Evolutionary conservation across 2,888 invertebrate species (phyloP).

Genomic region (Adelphocoris suturalis): DNA sequence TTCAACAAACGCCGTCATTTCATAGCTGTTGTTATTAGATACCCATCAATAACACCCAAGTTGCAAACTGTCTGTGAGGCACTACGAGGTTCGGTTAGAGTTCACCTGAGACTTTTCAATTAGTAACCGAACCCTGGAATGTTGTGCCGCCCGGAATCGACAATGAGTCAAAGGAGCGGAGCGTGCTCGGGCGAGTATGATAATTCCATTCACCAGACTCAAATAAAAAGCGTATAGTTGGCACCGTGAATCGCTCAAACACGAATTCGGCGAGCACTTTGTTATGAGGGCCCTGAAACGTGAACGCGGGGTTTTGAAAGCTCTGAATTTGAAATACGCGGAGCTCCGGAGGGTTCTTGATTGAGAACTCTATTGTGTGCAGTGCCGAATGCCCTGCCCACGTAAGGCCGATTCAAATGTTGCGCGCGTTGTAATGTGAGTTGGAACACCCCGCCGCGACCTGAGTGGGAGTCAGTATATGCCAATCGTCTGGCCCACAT

Average conservation of each 20-base stretch:
- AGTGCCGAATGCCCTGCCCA: constrained; percentile 4
- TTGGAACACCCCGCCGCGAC: constrained; percentile 25
- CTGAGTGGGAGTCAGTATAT: constrained; percentile 57
- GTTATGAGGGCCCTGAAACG: neutral
- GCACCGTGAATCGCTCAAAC: constrained; percentile 14
- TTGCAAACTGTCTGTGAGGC: neutral
- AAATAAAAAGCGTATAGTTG: neutral
- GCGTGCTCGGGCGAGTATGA: neutral
- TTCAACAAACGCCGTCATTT: neutral
- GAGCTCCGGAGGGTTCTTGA: constrained; percentile 22
- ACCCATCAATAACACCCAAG: neutral
- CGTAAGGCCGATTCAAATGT: neutral
- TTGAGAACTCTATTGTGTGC: constrained; percentile 59
- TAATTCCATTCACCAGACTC: constrained; percentile 2
- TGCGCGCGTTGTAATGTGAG: constrained; percentile 39
- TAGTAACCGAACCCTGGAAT: neutral
- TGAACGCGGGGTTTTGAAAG: constrained; percentile 15
- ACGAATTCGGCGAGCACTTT: constrained; percentile 20
- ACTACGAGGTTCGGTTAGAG: neutral
- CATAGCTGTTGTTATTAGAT: too few species aligned
- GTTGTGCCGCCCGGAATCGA: neutral
- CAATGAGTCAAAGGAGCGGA: neutral
- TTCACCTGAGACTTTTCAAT: neutral
- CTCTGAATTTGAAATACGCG: constrained; percentile 32
- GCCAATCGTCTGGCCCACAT: constrained; percentile 67